Conservation (phyloP, 1,140 invertebrate genomes). For the Cardiocondyla obscurior region DNA sequence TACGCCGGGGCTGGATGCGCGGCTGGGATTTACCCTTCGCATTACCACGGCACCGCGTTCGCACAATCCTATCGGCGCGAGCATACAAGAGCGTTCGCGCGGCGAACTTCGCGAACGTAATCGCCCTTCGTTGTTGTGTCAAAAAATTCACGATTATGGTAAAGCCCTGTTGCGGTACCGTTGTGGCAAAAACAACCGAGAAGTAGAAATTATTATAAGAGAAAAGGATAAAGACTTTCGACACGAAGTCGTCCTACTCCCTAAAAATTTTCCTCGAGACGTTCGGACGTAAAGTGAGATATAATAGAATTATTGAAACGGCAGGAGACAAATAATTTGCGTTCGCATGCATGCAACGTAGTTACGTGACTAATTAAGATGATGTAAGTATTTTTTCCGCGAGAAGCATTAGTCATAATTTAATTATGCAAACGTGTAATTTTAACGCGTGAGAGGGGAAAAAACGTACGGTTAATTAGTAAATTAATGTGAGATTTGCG, state of each 20-base stretch:
- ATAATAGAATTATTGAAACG: background rate
- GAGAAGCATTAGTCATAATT: background rate
- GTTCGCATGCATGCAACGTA: background rate
- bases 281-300: background rate
- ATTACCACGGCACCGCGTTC: constrained; percentile 61
- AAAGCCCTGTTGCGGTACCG: no score
- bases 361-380: background rate
- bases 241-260: no score
- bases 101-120: background rate
- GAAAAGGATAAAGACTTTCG: no score
- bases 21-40: constrained; percentile 62
- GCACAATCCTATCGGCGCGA: constrained; percentile 45
- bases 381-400: background rate
- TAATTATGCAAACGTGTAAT: background rate
- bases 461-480: background rate
- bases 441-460: no score
- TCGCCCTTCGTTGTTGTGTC: no score
- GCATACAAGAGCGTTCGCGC: constrained; percentile 29
- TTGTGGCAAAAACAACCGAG: no score
- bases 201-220: no score
- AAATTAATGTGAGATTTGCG: background rate
- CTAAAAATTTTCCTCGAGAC: background rate
- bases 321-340: background rate
- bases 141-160: no score
- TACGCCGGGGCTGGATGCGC: constrained; percentile 57